Base-by-base conservation (phyloP, 2,888 invertebrate genomes). In the Gymnocheta viridis region DNA sequence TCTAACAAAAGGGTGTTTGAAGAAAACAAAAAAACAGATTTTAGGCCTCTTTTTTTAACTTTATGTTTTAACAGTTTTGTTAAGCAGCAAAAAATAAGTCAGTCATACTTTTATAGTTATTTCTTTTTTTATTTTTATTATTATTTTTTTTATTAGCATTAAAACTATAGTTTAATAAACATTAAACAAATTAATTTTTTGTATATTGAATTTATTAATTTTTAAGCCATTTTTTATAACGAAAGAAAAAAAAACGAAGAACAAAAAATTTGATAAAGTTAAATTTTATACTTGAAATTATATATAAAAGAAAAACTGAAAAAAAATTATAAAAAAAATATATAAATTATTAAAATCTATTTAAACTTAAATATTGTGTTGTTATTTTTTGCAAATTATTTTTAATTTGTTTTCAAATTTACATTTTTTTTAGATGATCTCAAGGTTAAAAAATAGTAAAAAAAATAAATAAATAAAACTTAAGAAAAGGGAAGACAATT, bases 111-210 rank as follows among this genome's bases (percentile, higher is more conserved):
- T 58, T 74, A 79, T 69, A 79, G 86, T 87, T 86, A 87, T 87
- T 89, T 88, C 88, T 44, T 56, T 64, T 60, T 89, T 88, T 87
- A 38, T 56, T 64, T 60, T 81, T 67, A 41, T 49, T 49, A 38
- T 58, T 27, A 35, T 49, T 38, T 22, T 60, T 70, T 51, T 51
- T 49, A 66, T 66, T 62, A 44, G 32, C 41, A 44, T 78, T 51
- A 44, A 5, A 62, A 29, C 27, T 89, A 88, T 86, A 86, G 54
- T 56, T 67, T 80, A 58, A 79, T 38, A n/a, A 49, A 82, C 12
- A 38, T 14, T 14, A 47, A 49, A 81, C 49, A 81, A 83, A 76
- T 73, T 83, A 85, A 85, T 27, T 44, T 66, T 38, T 64, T 80
- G 80, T 81, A 69, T 64, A 80, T 72, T 64, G 80, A 80, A 80